Evolutionary conservation across 2,797 vertebrate genomes (phyloP).

Genomic region (Alfaro cultratus): DNA sequence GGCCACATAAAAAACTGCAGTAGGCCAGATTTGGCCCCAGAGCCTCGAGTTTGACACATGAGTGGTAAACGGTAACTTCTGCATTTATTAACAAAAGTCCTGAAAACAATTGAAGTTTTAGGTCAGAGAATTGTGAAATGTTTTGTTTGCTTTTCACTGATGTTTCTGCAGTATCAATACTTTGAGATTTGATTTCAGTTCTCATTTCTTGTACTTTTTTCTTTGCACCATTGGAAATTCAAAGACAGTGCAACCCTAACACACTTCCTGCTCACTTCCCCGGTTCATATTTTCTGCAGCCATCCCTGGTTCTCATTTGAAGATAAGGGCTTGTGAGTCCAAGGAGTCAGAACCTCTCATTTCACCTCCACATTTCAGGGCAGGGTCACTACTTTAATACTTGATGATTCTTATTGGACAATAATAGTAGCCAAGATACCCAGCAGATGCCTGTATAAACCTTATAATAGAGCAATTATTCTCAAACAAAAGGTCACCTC

Average conservation of each 20-base stretch:
- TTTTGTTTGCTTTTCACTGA: too few species aligned
- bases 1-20: too few species aligned
- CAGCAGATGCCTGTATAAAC: conserved; percentile 79
- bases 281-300: conserved; percentile 1
- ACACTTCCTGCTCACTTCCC: conserved; percentile 11
- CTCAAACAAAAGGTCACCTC: conserved; percentile 85
- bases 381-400: conserved; percentile 62
- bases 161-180: too few species aligned
- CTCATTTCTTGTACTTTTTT: too few species aligned
- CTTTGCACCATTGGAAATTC: neutral
- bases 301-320: conserved; percentile 29
- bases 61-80: too few species aligned
- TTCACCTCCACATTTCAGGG: conserved; percentile 57
- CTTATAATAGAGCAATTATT: conserved; percentile 85
- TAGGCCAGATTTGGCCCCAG: too few species aligned
- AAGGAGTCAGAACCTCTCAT: conserved; percentile 25
- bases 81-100: too few species aligned
- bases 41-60: too few species aligned
- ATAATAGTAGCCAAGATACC: conserved; percentile 73
- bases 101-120: too few species aligned
- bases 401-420: conserved; percentile 70
- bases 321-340: conserved; percentile 45
- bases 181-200: too few species aligned
- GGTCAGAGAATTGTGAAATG: too few species aligned
- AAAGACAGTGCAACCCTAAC: conserved; percentile 40